Evolutionary conservation across 2,888 invertebrate genomes (phyloP).

Genomic region (Platyscelio sp.): DNA sequence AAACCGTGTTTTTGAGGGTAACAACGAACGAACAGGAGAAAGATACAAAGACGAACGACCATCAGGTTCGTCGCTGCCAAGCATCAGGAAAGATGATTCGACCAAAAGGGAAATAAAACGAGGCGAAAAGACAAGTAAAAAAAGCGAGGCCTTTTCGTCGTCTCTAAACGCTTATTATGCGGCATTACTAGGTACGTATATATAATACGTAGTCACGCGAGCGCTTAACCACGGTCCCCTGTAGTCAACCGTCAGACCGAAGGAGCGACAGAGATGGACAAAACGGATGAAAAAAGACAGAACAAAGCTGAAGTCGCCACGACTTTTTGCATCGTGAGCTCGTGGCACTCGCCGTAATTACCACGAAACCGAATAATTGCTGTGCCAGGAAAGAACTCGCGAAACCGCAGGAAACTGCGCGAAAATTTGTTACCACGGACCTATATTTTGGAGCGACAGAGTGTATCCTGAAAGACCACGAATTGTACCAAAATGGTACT

Average conservation of each 20-base stretch:
- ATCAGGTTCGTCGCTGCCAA: conserved; percentile 42
- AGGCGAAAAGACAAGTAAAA: conserved; percentile 63
- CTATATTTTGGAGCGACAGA: conserved; percentile 30
- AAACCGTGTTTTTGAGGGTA: conserved; percentile 36
- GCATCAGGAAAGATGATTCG: conserved; percentile 69
- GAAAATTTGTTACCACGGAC: conserved; percentile 40
- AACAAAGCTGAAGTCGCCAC: conserved; percentile 23
- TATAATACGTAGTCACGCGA: conserved; percentile 82
- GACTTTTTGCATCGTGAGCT: conserved; percentile 65
- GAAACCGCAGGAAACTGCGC: conserved; percentile 46
- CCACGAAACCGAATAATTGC: conserved; percentile 72
- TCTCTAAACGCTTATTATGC: conserved; percentile 82
- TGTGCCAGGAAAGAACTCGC: conserved; percentile 18
- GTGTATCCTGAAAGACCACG: background rate
- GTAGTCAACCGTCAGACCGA: conserved; percentile 71
- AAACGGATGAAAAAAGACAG: background rate
- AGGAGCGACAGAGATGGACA: conserved; percentile 65
- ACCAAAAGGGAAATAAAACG: conserved; percentile 64
- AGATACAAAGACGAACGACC: conserved; percentile 21
- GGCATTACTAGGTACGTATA: conserved; percentile 77
- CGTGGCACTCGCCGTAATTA: conserved; percentile 77
- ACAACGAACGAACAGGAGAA: conserved; percentile 40
- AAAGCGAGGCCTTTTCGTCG: conserved; percentile 75
- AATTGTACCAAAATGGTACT: background rate
- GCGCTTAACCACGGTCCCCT: conserved; percentile 69